phyloP scores from a whole-genome alignment of 2,888 invertebrate species.

The Catocala fraxini region DNA sequence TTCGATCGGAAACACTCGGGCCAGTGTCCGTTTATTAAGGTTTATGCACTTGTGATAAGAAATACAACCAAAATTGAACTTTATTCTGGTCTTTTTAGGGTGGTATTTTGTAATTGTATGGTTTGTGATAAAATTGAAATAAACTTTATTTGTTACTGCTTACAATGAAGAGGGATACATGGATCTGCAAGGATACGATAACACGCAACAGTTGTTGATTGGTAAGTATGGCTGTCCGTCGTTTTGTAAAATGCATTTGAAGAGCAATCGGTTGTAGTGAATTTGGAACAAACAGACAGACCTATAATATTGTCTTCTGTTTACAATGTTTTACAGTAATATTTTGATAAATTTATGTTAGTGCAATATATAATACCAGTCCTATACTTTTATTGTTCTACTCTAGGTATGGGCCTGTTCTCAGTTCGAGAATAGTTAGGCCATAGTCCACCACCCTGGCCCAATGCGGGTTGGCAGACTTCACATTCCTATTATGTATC shows the following conservation, averaged over 20 bases:
- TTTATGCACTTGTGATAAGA: slow-evolving; percentile 19
- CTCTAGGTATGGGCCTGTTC: too few relatives aligned
- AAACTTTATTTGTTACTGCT: slow-evolving; percentile 61
- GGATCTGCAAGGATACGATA: slow-evolving; percentile 79
- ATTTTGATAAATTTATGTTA: too few relatives aligned
- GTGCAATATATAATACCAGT: too few relatives aligned
- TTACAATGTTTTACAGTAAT: too few relatives aligned
- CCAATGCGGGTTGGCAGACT: too few relatives aligned
- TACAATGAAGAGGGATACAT: slow-evolving; percentile 66
- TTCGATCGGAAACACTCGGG: slow-evolving; percentile 45
- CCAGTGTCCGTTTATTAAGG: slow-evolving; percentile 8
- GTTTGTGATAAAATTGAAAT: slow-evolving; percentile 37
- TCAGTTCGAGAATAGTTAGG: too few relatives aligned
- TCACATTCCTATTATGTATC: too few relatives aligned
- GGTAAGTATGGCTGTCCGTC: slow-evolving; percentile 63
- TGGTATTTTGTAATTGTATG: slow-evolving; percentile 21
- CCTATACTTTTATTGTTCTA: too few relatives aligned
- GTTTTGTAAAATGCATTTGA: background rate
- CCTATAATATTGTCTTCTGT: too few relatives aligned
- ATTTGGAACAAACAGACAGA: too few relatives aligned
- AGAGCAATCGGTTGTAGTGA: too few relatives aligned
- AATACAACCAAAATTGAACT: slow-evolving; percentile 17
- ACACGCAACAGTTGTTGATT: slow-evolving; percentile 75
- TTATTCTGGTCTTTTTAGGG: background rate
- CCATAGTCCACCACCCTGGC: too few relatives aligned